Evolutionary conservation across 2,797 vertebrate species (phyloP), one percentile per base, ranked within the genome.

Genomic region (Cynopterus sphinx): DNA sequence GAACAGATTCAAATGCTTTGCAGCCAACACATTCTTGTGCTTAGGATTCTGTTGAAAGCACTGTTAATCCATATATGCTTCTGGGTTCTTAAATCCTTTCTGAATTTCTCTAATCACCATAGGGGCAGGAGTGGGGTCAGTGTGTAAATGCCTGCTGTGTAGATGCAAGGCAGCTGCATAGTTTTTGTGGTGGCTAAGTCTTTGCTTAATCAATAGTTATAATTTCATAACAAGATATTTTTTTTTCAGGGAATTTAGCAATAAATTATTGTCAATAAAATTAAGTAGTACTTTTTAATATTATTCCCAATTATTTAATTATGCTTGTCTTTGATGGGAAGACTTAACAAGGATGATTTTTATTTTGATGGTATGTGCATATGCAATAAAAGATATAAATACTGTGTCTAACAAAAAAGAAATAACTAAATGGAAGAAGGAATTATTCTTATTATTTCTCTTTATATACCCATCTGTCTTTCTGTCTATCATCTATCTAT

Each of bases 261-360:
- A 94, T 96, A 94, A 92, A 74, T 57, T 93, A 94, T 46, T 90
- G 10, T 82, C 79, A 55, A 36, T 84, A 71, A 86, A 96, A 98
- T 61, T 83, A 91, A 79, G 2, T 24, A 24, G 1, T 24, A 24
- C 5, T 73, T 88, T 71, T 21, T 43, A 63, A 39, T 90, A 88
- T 51, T 59, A 55, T 53, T 75, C 33, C 24, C 67, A 53, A 67
- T 1, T 26, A 2, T 68, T 75, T 13, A 75, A 70, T 67, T 19
- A 73, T 90, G 46, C 21, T 63, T 74, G 10, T 57, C n/a, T 67
- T 90, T 82, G 10, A 2, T 81, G 39, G 3, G 17, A 43, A 1
- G 41, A 43, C 63, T 68, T 82, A 49, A 79, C 4, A 88, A 46
- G 15, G 36, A 53, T 81, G 13, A 12, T 94, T 87, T 82, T 57